Evolutionary conservation across 2,888 invertebrate species (phyloP).

Genomic region (Conomelus anceps): DNA sequence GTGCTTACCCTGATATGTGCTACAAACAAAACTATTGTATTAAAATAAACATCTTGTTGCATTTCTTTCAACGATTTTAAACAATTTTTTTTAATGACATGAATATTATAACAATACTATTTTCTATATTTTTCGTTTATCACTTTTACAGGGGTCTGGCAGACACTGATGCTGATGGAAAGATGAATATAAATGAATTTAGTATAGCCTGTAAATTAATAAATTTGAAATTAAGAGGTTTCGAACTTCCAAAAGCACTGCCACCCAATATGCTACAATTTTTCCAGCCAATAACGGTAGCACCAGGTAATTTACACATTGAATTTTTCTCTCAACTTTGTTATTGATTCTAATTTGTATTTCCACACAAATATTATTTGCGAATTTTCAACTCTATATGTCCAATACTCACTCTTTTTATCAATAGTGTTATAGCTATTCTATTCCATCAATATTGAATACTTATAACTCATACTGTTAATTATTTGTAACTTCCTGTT

Average conservation of each 20-base stretch:
- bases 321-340: neutral
- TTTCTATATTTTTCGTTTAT: neutral
- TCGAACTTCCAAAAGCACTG: conserved; percentile 79
- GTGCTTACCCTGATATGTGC: no score
- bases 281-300: conserved; percentile 38
- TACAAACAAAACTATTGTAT: no score
- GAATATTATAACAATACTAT: conserved; percentile 2
- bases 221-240: conserved; percentile 83
- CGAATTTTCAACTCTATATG: no score
- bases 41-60: no score
- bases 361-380: no score
- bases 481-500: no score
- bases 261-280: conserved; percentile 66
- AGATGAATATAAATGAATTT: conserved; percentile 92
- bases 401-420: no score
- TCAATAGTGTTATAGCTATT: no score
- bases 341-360: neutral
- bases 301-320: neutral
- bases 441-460: no score
- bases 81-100: neutral
- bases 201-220: conserved; percentile 97
- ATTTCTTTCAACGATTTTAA: no score
- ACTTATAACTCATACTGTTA: no score
- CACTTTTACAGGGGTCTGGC: conserved; percentile 64
- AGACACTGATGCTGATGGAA: conserved; percentile 94